These are phyloP conservation scores for Corythucha ciliata DNA, from an alignment of 2,888 invertebrate genomes.

Conservation along the genomic window DNA sequence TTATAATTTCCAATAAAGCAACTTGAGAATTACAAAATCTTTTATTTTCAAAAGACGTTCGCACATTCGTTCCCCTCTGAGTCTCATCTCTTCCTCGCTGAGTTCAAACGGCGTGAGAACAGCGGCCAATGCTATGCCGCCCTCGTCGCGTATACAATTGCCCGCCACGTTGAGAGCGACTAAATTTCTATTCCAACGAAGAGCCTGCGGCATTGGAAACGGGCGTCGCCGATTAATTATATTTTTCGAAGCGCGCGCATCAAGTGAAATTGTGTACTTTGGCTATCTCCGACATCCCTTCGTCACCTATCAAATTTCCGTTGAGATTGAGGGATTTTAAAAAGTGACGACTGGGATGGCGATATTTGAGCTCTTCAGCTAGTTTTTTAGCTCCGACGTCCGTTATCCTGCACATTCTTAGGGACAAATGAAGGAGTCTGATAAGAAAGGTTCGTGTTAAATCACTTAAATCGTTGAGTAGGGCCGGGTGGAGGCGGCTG, in stretches of 20 bases:
- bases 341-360: conserved; percentile 18
- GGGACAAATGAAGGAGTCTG: conserved; percentile 20
- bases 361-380: conserved; percentile 11
- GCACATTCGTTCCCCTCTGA: conserved; percentile 13
- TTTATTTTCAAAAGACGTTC: conserved; percentile 16
- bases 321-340: conserved; percentile 28
- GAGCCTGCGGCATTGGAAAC: conserved; percentile 24
- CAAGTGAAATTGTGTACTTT: conserved; percentile 11
- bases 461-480: background rate
- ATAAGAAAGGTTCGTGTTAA: background rate
- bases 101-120: conserved; percentile 16
- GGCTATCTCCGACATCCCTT: conserved; percentile 25
- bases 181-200: conserved; percentile 30
- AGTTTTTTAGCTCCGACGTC: conserved; percentile 11
- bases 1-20: background rate
- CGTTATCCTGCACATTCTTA: conserved; percentile 20
- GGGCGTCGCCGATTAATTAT: background rate
- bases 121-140: conserved; percentile 16
- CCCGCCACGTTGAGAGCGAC: conserved; percentile 28
- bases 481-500: background rate
- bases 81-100: conserved; percentile 14
- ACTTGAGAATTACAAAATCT: conserved; percentile 1
- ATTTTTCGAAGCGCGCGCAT: background rate
- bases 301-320: conserved; percentile 27
- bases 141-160: conserved; percentile 29